Conservation (phyloP, 2,113 vertebrate species). For the Muscicapa adusta region DNA sequence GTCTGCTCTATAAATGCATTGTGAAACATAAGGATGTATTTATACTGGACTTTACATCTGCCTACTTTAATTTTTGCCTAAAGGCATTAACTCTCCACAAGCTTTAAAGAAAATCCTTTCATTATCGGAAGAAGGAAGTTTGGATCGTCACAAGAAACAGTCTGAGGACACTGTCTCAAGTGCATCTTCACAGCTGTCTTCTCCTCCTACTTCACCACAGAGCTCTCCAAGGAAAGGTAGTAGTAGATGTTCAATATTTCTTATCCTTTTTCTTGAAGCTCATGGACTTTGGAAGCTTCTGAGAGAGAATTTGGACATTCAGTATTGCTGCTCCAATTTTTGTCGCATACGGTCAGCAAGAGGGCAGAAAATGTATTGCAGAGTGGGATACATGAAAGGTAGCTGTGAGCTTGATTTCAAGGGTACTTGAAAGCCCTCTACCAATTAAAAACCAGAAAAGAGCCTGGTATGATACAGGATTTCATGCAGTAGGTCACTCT, state of each 20-base stretch:
- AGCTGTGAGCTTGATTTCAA: not conserved
- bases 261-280: not conserved
- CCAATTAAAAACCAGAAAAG: not conserved
- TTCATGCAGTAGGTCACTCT: not conserved
- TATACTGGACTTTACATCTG: not conserved
- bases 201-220: conserved; percentile 93
- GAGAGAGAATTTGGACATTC: not conserved
- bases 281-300: not conserved
- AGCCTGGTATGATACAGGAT: not conserved
- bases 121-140: conserved; percentile 89
- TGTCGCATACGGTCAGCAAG: not conserved
- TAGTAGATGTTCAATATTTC: conserved; percentile 31
- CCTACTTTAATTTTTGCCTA: not conserved
- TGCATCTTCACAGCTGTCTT: conserved; percentile 87
- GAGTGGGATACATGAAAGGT: not conserved
- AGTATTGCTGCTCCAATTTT: not conserved
- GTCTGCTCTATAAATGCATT: not conserved
- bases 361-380: not conserved
- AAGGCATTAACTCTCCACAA: conserved; percentile 95
- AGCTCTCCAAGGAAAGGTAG: conserved; percentile 98
- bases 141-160: conserved; percentile 86
- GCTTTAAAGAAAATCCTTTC: conserved; percentile 99
- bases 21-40: not conserved
- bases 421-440: not conserved
- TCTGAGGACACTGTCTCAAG: conserved; percentile 88